Conservation (phyloP, 1,140 invertebrate genomes). For the Solenopsis invicta region DNA sequence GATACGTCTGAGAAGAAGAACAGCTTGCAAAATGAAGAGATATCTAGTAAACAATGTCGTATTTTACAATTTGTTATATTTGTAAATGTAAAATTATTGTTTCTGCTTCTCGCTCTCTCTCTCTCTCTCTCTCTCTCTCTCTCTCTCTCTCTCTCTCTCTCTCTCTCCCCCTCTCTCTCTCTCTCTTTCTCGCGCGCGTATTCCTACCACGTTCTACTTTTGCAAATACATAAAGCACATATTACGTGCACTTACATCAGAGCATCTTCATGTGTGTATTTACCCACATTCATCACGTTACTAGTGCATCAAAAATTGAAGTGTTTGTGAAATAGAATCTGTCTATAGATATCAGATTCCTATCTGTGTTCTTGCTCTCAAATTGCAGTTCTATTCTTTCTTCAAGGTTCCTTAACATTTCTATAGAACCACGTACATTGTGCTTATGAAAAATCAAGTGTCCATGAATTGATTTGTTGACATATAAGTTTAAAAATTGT, state of each 20-base stretch:
- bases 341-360: background rate
- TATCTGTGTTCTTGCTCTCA: conserved; percentile 6
- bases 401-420: conserved; percentile 11
- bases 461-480: background rate
- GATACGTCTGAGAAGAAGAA: background rate
- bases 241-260: background rate
- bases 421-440: background rate
- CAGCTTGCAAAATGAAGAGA: background rate
- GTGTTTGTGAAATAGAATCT: conserved; percentile 12
- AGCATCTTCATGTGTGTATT: conserved; percentile 15
- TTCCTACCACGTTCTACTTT: background rate
- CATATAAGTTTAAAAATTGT: background rate
- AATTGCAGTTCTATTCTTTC: background rate
- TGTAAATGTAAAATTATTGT: conserved; percentile 6
- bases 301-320: conserved; percentile 32
- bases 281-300: background rate
- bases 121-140: background rate
- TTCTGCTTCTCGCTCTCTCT: background rate
- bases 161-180: too few relatives aligned
- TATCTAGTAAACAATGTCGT: background rate
- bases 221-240: background rate
- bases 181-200: too few relatives aligned
- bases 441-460: conserved; percentile 13
- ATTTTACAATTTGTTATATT: conserved; percentile 7
- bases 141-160: background rate